Evolutionary conservation across 2,888 invertebrate genomes (phyloP), one percentile per base, ranked within the genome.

Genomic region (Tetrapedia diversipes): DNA sequence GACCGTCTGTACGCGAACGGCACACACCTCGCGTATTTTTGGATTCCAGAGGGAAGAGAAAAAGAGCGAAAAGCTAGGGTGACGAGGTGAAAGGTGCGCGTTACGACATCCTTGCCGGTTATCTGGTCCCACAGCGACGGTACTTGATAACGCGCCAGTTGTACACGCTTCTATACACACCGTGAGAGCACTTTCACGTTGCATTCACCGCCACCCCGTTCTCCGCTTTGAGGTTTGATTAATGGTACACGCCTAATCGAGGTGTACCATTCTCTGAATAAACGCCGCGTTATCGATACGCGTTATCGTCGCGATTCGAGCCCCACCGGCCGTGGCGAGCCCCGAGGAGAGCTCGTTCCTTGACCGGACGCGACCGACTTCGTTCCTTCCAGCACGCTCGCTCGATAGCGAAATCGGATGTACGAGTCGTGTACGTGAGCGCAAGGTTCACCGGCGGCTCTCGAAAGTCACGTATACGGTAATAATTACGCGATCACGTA

Each of bases 121-220:
- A 84, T 84, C 84, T 80, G 68, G 51, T 66, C 51, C 22, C 29
- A 4, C 43, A 29, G 27, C 49, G 59, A 78, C 73, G 73, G 66
- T 82, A 81, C 69, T 76, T 74, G 84, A 84, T 84, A 84, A 82
- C 79, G 63, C 74, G 67, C 69, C 76, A 70, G 77, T 66, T 70
- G 77, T 77, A 73, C 60, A 45, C 34, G 67, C 41, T 37, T 45
- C 69, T 61, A 54, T 61, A 51, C 32, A 47, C 47, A 32, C 45
- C 34, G 60, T 32, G 57, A 45, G 11, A 27, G 19, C 64, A 75
- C 80, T 60, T 82, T 75, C 47, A 65, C 63, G 74, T 67, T 68
- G 67, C 77, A 77, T 79, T 84, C 64, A 77, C 63, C n/a, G 54
- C 54, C 54, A 71, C 24, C 37, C n/a, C 76, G 59, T 78, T 80